Evolutionary conservation across 2,888 invertebrate species (phyloP).

Genomic region (Cryptus armator): DNA sequence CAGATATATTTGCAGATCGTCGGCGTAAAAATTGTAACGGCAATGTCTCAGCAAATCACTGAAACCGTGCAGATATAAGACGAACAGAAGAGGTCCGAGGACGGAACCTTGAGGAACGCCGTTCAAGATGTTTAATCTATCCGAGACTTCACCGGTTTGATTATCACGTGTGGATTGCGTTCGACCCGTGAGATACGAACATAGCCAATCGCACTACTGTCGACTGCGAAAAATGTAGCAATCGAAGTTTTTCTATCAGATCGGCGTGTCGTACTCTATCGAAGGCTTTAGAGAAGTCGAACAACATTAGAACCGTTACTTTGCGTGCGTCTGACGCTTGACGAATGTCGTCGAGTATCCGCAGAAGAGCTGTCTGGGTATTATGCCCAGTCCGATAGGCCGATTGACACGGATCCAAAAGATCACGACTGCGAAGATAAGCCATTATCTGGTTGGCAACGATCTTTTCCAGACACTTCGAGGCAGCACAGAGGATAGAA

Average conservation of each 20-base stretch:
- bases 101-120: slow-evolving; percentile 57
- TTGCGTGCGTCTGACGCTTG: slow-evolving; percentile 68
- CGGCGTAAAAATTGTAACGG: slow-evolving; percentile 4
- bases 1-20: neutral
- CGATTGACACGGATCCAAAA: slow-evolving; percentile 22
- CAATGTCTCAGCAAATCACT: neutral
- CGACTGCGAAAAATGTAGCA: slow-evolving; percentile 83
- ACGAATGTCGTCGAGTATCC: slow-evolving; percentile 73
- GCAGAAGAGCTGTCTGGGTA: slow-evolving; percentile 71
- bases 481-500: neutral
- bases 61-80: slow-evolving; percentile 39
- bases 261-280: too few species aligned
- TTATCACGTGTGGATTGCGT: slow-evolving; percentile 5
- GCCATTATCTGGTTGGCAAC: neutral
- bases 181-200: slow-evolving; percentile 41
- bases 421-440: neutral
- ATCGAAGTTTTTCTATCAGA: too few species aligned
- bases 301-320: too few species aligned
- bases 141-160: neutral
- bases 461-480: neutral
- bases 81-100: slow-evolving; percentile 53
- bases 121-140: neutral
- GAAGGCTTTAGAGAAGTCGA: too few species aligned
- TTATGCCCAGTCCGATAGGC: too few species aligned
- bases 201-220: slow-evolving; percentile 81